A percentile compares a stretch with the other conserved stretches of the same genome.
phyloP scores from a whole-genome alignment of 2,888 invertebrate genomes.

The Brachypalpus laphriformis region DNA sequence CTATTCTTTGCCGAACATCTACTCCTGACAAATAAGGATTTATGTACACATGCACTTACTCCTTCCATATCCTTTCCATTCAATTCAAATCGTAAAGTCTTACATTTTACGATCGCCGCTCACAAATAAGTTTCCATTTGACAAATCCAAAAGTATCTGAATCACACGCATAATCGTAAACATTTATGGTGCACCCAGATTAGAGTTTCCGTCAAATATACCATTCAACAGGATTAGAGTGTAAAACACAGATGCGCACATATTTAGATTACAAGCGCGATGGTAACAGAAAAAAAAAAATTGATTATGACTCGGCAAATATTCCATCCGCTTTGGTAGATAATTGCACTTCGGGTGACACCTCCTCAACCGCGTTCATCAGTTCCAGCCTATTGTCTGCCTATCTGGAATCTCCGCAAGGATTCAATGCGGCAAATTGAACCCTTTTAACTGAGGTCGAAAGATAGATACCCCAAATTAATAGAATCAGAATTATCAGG shows the following conservation, averaged over 20 bases:
- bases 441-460: conserved; percentile 60
- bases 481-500: conserved; percentile 73
- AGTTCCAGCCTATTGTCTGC: conserved; percentile 29
- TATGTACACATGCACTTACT: not conserved
- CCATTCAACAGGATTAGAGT: conserved; percentile 71
- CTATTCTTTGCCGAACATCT: too few species aligned
- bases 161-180: conserved; percentile 81
- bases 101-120: conserved; percentile 11
- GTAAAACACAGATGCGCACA: conserved; percentile 72
- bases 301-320: conserved; percentile 69
- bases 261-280: not conserved
- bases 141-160: conserved; percentile 44
- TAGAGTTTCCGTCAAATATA: conserved; percentile 66
- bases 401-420: too few species aligned
- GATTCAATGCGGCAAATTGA: conserved; percentile 58
- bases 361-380: conserved; percentile 56
- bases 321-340: conserved; percentile 47
- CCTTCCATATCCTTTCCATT: not conserved
- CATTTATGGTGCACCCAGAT: conserved; percentile 79
- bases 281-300: conserved; percentile 24
- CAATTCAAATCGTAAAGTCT: not conserved
- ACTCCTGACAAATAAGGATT: too few species aligned
- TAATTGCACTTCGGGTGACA: conserved; percentile 59
- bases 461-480: conserved; percentile 65
- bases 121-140: conserved; percentile 2